phyloP scores from a whole-genome alignment of 2,888 invertebrate species.

The Hartigia nigra region DNA sequence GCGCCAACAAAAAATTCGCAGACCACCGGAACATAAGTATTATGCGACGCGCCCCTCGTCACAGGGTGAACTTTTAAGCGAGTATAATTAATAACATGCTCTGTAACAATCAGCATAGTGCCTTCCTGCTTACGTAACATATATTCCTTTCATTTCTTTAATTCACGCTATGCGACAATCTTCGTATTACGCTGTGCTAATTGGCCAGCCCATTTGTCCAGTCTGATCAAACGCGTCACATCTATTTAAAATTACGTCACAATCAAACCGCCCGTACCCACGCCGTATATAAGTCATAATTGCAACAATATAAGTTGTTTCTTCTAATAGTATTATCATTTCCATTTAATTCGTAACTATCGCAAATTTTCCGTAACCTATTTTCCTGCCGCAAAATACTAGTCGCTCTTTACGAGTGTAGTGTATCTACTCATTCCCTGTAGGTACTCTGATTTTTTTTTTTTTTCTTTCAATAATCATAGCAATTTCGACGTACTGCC shows the following conservation, averaged over 20 bases:
- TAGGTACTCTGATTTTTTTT: neutral
- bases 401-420: neutral
- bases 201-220: neutral
- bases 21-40: neutral
- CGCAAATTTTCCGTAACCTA: neutral
- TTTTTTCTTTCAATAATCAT: too few species aligned
- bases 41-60: neutral
- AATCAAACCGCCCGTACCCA: neutral
- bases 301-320: neutral
- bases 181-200: neutral
- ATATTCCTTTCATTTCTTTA: constrained; percentile 13
- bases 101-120: constrained; percentile 21
- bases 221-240: neutral
- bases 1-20: neutral
- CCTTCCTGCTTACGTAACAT: constrained; percentile 18
- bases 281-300: too few species aligned
- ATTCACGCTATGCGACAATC: constrained; percentile 9
- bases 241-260: neutral
- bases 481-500: neutral
- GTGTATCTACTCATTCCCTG: neutral
- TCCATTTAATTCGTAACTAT: neutral
- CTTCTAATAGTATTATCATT: neutral
- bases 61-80: constrained; percentile 13
- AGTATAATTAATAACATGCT: constrained; percentile 16
- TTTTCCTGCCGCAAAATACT: neutral